These are phyloP conservation scores for Drosophila persimilis DNA, from an alignment of 1,140 invertebrate genomes.

Conservation along the genomic window DNA sequence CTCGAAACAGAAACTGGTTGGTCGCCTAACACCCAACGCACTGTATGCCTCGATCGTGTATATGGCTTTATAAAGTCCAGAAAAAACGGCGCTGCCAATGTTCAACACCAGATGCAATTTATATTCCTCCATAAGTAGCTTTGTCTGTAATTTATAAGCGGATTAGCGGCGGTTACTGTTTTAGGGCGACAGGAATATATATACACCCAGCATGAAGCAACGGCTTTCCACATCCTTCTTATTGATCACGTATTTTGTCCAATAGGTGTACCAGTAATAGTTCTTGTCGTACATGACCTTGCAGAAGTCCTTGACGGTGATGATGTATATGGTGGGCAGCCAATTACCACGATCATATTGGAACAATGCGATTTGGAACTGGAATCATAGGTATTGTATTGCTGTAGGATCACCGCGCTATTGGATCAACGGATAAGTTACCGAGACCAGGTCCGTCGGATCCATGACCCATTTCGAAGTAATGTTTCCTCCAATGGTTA, in stretches of 20 bases:
- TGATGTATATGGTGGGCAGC: constrained; percentile 4
- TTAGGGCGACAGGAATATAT: not conserved
- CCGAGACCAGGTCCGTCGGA: not conserved
- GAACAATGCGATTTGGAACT: not conserved
- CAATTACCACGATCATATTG: not conserved
- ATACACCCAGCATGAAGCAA: constrained; percentile 7
- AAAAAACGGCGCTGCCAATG: not conserved
- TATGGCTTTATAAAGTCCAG: not conserved
- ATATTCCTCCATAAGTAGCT: not conserved
- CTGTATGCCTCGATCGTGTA: not conserved
- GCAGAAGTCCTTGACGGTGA: not conserved
- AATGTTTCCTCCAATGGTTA: not conserved
- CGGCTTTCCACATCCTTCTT: not conserved
- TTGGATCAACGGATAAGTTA: not conserved
- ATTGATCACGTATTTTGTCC: constrained; percentile 1
- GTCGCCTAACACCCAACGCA: not conserved
- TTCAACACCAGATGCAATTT: not conserved
- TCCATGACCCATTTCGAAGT: not conserved
- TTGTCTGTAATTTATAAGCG: constrained; percentile 1
- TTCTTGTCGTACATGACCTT: not conserved
- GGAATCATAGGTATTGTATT: too few species aligned
- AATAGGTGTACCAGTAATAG: not conserved
- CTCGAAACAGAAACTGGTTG: not conserved
- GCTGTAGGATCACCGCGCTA: not conserved
- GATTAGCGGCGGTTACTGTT: not conserved